phyloP scores from a whole-genome alignment of 2,797 vertebrate genomes.

The Epinephelus awoara region DNA sequence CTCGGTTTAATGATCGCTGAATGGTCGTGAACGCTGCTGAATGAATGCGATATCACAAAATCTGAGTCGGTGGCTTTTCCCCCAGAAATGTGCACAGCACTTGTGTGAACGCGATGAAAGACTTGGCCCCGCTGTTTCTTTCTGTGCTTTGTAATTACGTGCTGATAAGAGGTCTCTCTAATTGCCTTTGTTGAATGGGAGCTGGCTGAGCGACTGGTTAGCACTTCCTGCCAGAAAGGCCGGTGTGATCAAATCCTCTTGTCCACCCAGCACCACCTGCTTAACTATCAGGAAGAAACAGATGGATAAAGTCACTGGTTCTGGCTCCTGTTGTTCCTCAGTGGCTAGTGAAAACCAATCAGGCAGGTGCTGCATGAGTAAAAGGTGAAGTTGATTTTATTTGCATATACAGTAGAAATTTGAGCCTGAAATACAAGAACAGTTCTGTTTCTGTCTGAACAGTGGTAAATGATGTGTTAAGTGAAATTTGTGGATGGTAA shows the following conservation, averaged over 20 bases:
- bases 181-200: constrained; percentile 61
- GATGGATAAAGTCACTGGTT: constrained; percentile 1
- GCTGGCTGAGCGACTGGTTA: constrained; percentile 45
- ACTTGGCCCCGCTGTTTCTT: constrained; percentile 22
- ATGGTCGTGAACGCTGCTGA: constrained; percentile 6
- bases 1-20: constrained; percentile 30
- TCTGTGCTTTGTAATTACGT: constrained; percentile 43
- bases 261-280: constrained; percentile 34
- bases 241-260: constrained; percentile 26
- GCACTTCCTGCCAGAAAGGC: constrained; percentile 39
- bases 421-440: background rate
- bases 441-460: background rate
- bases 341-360: background rate
- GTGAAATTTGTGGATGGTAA: background rate
- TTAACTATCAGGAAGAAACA: constrained; percentile 6
- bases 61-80: constrained; percentile 33
- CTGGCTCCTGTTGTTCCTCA: constrained; percentile 13
- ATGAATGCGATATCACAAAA: constrained; percentile 31
- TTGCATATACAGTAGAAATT: background rate
- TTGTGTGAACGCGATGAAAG: constrained; percentile 43
- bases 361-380: background rate
- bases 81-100: constrained; percentile 31
- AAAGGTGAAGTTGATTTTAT: constrained; percentile 5
- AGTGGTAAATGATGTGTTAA: background rate
- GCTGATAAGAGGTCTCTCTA: constrained; percentile 52